Percentiles rank a stretch among this genome's conserved stretches.
phyloP scores from a whole-genome alignment of 1,140 invertebrate genomes.

The Phthorimaea operculella region DNA sequence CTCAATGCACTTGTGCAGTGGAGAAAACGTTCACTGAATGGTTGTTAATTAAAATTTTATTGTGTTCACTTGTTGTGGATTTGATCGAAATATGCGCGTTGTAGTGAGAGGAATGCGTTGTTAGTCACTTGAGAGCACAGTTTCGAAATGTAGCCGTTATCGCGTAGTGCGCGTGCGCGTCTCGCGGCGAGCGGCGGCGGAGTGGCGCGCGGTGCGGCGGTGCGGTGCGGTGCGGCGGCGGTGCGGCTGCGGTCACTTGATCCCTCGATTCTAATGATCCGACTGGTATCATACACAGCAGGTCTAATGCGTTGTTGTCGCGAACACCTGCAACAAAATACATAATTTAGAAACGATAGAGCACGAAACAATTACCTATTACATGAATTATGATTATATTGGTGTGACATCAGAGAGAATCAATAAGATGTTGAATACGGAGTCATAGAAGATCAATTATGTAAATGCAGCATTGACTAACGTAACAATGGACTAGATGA shows the following conservation, averaged over 20 bases:
- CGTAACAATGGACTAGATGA: too few relatives aligned
- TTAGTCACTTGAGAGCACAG: constrained; percentile 17
- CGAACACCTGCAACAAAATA: constrained; percentile 29
- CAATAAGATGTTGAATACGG: too few relatives aligned
- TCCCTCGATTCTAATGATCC: constrained; percentile 41
- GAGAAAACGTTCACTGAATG: constrained; percentile 30
- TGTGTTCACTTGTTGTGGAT: constrained; percentile 22
- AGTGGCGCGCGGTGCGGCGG: constrained; percentile 25
- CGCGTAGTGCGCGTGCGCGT: constrained; percentile 13
- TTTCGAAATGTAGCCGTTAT: constrained; percentile 16
- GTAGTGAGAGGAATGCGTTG: background rate
- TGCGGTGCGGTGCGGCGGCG: constrained; percentile 17
- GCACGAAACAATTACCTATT: background rate
- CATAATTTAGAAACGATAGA: constrained; percentile 6
- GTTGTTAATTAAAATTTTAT: constrained; percentile 24
- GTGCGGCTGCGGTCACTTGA: constrained; percentile 29
- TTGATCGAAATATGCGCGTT: constrained; percentile 1
- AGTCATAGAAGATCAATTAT: too few relatives aligned
- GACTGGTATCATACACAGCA: constrained; percentile 10
- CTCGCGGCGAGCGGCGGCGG: constrained; percentile 26
- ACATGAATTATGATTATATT: background rate
- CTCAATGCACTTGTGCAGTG: constrained; percentile 45
- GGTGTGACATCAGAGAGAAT: background rate
- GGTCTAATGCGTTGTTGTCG: constrained; percentile 25
- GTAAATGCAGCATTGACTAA: too few relatives aligned